These are phyloP conservation scores for Lagenorhynchus albirostris DNA, from an alignment of 2,113 vertebrate species.

Conservation along the genomic window DNA sequence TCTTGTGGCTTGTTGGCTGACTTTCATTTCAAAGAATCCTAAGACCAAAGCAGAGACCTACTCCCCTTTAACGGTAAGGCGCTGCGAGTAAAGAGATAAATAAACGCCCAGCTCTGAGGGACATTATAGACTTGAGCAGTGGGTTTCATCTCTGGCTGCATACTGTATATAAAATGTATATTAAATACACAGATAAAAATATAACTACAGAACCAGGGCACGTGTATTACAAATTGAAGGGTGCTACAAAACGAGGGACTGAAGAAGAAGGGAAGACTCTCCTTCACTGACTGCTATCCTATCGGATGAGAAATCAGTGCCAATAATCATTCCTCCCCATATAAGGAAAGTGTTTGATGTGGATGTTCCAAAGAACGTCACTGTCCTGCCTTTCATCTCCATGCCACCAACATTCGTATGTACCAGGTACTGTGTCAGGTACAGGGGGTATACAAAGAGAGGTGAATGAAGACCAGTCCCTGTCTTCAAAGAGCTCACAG, in stretches of 20 bases:
- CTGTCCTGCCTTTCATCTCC: not conserved
- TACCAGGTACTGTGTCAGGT: not conserved
- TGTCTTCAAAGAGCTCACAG: not conserved
- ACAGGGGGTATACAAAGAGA: not conserved
- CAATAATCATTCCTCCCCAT: not conserved
- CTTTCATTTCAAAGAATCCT: slow-evolving; percentile 7
- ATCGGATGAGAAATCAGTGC: not conserved
- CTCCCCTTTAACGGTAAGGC: not conserved
- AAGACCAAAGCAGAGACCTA: not conserved
- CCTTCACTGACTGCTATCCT: not conserved
- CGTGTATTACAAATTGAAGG: not conserved
- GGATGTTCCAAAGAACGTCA: not conserved
- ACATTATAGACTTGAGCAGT: not conserved
- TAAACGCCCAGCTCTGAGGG: not conserved
- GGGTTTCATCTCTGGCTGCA: not conserved
- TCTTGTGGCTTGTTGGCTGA: not conserved
- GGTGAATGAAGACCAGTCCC: not conserved
- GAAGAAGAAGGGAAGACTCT: not conserved
- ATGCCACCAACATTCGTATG: not conserved
- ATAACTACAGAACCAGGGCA: not conserved
- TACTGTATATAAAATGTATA: not conserved
- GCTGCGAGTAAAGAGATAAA: not conserved
- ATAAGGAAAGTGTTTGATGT: not conserved
- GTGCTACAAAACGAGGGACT: not conserved
- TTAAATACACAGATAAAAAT: not conserved